A percentile compares a stretch with the other conserved stretches of the same genome.
Conservation (phyloP, 2,797 vertebrate species). For the Loris lydekkerianus region DNA sequence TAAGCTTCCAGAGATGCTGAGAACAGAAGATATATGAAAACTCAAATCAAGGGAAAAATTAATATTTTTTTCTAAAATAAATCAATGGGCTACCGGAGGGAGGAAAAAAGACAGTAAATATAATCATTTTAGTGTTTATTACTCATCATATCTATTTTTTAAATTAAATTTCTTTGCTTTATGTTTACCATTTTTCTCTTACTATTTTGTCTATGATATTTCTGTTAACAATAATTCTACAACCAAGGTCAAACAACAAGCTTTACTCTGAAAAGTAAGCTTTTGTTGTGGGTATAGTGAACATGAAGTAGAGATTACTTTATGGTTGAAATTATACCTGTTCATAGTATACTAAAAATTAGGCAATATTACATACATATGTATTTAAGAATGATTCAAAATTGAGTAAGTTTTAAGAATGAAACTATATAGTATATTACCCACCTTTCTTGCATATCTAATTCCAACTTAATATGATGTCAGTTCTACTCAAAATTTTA, state of each 20-base stretch:
- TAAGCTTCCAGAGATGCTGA: background rate
- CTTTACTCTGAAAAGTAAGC: background rate
- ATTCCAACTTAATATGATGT: slow-evolving; percentile 33
- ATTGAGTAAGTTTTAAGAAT: slow-evolving; percentile 13
- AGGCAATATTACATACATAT: background rate
- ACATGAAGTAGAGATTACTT: background rate
- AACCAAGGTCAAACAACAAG: background rate
- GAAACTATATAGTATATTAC: background rate
- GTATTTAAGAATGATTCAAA: slow-evolving; percentile 46
- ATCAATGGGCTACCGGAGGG: background rate
- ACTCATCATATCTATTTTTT: background rate
- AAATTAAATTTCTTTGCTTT: background rate
- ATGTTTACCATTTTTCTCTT: background rate
- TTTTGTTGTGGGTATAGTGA: background rate
- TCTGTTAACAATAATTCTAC: background rate
- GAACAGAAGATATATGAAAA: background rate
- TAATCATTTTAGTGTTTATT: background rate
- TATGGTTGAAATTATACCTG: background rate
- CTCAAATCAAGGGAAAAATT: background rate
- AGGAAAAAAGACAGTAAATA: background rate
- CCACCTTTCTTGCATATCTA: slow-evolving; percentile 2
- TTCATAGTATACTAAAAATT: background rate
- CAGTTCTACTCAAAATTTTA: slow-evolving; percentile 42
- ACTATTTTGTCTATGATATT: background rate
- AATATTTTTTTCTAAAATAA: slow-evolving; percentile 19